phyloP scores from a whole-genome alignment of 2,113 vertebrate genomes.

The Leucopsar rothschildi region DNA sequence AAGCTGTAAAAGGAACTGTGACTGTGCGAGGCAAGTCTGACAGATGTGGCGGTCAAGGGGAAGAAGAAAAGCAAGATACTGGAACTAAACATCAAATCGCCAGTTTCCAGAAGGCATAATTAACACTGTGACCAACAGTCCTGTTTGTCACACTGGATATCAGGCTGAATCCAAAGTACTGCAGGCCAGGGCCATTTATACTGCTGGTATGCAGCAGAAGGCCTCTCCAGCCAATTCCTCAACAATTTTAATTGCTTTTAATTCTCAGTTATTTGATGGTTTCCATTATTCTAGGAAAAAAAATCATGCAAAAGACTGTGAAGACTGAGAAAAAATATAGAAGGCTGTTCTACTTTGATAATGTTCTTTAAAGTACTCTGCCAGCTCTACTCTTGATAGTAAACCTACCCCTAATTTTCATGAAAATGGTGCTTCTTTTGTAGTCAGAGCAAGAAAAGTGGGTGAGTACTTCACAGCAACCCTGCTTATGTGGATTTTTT shows the following conservation, averaged over 20 bases:
- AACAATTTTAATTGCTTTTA: not conserved
- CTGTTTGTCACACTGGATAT: not conserved
- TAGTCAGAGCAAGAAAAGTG: not conserved
- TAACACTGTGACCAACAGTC: not conserved
- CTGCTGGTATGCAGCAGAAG: not conserved
- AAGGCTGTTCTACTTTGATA: not conserved
- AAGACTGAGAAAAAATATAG: not conserved
- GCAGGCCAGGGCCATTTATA: not conserved
- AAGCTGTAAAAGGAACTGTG: not conserved
- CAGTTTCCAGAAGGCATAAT: not conserved
- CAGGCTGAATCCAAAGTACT: not conserved
- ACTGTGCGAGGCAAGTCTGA: not conserved
- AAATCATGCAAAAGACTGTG: not conserved
- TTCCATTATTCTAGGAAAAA: not conserved
- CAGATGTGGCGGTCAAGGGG: rapidly evolving
- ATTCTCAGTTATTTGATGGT: not conserved
- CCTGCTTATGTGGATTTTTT: not conserved
- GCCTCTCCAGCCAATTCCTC: not conserved
- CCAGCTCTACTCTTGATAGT: not conserved
- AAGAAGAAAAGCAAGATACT: not conserved
- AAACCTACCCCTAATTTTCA: not conserved
- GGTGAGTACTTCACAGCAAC: not conserved
- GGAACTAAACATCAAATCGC: not conserved
- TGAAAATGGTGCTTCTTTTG: not conserved
- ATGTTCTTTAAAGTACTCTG: not conserved